A percentile compares a stretch with the other conserved stretches of the same genome.
Evolutionary conservation across 2,113 vertebrate genomes (phyloP).

Genomic region (Galemys pyrenaicus): DNA sequence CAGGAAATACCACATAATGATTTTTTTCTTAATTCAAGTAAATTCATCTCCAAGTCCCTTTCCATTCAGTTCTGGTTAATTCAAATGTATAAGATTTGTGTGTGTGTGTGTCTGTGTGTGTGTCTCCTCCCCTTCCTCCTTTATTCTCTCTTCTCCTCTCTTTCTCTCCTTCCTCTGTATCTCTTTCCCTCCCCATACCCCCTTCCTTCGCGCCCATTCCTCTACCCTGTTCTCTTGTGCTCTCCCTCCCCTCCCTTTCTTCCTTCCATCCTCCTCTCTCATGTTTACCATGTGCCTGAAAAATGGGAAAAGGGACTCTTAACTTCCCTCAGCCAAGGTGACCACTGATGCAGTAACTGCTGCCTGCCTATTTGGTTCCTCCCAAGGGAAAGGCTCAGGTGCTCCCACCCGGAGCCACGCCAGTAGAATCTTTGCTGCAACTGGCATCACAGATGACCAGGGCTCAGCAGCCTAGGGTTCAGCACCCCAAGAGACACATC

Average conservation of each 20-base stretch:
- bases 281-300: background rate
- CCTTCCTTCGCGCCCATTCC: no score
- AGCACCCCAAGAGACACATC: background rate
- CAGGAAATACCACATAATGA: background rate
- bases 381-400: background rate
- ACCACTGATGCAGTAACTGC: background rate
- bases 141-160: no score
- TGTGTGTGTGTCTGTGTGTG: no score
- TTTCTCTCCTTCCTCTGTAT: no score
- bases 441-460: background rate
- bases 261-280: background rate
- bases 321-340: background rate
- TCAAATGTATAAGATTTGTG: no score
- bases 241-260: background rate
- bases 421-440: no score
- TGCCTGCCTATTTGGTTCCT: background rate
- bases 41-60: background rate
- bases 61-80: background rate
- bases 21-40: conserved; percentile 44
- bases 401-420: background rate
- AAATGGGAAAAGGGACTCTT: background rate
- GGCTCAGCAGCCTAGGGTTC: background rate
- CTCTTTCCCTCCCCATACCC: background rate
- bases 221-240: background rate
- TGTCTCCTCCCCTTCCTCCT: background rate